Evolutionary conservation across 1,140 invertebrate species (phyloP), one percentile per base, ranked within the genome.

Genomic region (Scylla paramamosain): DNA sequence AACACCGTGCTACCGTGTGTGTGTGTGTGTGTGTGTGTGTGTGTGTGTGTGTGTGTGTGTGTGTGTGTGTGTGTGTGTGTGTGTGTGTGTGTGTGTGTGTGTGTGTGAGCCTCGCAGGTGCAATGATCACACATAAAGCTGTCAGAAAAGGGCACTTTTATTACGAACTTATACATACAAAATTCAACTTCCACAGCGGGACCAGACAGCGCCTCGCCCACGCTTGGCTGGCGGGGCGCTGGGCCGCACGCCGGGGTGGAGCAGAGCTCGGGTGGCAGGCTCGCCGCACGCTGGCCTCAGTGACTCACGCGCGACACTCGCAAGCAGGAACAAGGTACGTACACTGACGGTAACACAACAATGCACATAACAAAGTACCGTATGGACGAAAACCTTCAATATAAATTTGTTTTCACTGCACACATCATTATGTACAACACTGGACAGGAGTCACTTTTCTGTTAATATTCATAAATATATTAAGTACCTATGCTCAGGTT

Each of bases 61-160:
- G 20, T 77, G 67, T n/a, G 67, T 25, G 67, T n/a, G 67, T 20
- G 67, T 25, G 67, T 25, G 20, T 77, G 67, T n/a, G 67, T 25
- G 67, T n/a, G 67, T 20, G 67, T 25, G 67, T 25, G 20, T 77
- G 67, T n/a, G 67, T 25, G 39, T 39, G 67, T n/a, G 67, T 20
- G 67, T 25, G 67, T 25, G 20, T 77, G 67, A 2, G 67, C 2
- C 52, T 59, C 52, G 67, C 67, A n/a, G 67, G 67, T 59, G 67
- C 20, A 77, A 77, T 25, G 67, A 77, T 77, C 67, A 77, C 67
- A n/a, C 67, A 77, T 20, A 77, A n/a, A 20, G 67, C 67, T 77
- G 67, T 77, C 67, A 77, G 67, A 77, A 77, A 77, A n/a, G 67
- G 67, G 67, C 67, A 77, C 67, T 77, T 77, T 77, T 77, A 77